phyloP scores from a whole-genome alignment of 2,888 invertebrate genomes.

The Nematopogon swammerdamellus region DNA sequence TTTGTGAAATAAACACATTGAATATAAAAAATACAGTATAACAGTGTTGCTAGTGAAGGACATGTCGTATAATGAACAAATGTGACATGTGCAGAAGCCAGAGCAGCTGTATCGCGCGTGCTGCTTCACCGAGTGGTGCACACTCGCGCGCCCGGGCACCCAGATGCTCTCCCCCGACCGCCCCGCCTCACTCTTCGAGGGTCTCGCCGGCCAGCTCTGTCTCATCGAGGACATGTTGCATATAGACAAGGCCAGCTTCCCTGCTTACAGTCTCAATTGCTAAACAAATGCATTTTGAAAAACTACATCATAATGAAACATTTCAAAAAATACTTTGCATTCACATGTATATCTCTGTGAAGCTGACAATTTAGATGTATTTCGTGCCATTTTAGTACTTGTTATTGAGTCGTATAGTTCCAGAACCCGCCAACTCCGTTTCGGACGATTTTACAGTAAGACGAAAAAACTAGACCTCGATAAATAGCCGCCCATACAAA shows the following conservation, averaged over 20 bases:
- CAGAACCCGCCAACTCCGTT: no score
- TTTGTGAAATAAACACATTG: no score
- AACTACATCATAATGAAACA: neutral
- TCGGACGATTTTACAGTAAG: no score
- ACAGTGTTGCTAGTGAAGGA: no score
- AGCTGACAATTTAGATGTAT: no score
- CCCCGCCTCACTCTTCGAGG: constrained; percentile 83
- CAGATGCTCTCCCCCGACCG: constrained; percentile 71
- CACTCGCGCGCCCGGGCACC: constrained; percentile 63
- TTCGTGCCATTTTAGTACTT: no score
- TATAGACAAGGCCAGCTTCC: constrained; percentile 68
- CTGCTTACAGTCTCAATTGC: constrained; percentile 54
- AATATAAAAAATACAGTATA: no score
- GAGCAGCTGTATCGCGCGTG: constrained; percentile 72
- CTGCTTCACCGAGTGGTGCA: constrained; percentile 80
- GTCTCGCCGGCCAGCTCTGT: constrained; percentile 73
- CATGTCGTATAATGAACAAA: no score
- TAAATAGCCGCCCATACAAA: no score
- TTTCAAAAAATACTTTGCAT: neutral
- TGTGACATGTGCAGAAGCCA: constrained; percentile 62
- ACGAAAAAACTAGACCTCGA: no score
- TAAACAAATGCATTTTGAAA: neutral
- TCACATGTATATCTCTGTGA: neutral
- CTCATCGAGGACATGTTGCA: constrained; percentile 67
- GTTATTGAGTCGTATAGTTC: no score